A percentile compares a stretch with the other conserved stretches of the same genome.
Evolutionary conservation across 2,797 vertebrate genomes (phyloP).

Genomic region (Paedocypris micromegethes): DNA sequence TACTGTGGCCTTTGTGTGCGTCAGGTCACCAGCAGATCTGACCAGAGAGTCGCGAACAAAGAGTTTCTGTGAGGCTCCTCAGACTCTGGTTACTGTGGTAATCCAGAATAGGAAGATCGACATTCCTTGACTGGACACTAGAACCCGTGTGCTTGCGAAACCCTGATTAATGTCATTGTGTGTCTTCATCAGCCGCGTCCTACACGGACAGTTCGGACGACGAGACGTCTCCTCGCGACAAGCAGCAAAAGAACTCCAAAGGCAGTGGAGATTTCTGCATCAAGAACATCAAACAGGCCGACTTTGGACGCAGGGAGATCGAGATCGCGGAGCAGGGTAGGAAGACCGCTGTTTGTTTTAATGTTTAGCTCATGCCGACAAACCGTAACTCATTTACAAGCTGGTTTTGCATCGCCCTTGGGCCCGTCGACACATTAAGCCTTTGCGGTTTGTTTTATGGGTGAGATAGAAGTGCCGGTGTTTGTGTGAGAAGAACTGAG

Average conservation of each 20-base stretch:
- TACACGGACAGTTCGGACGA: conserved; percentile 98
- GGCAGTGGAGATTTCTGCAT: conserved; percentile 95
- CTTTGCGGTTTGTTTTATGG: background rate
- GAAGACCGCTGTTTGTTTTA: background rate
- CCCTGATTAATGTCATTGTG: background rate
- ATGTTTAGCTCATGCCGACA: background rate
- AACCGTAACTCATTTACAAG: conserved; percentile 9
- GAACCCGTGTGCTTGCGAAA: background rate
- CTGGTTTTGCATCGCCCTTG: background rate
- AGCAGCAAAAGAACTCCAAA: conserved; percentile 97
- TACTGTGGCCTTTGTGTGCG: background rate
- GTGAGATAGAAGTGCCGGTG: conserved; percentile 4
- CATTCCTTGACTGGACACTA: background rate
- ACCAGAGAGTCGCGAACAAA: conserved; percentile 9
- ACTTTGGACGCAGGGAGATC: conserved; percentile 94
- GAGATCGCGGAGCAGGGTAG: conserved; percentile 93
- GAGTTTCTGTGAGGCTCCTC: background rate
- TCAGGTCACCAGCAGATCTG: background rate
- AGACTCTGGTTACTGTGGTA: conserved; percentile 1
- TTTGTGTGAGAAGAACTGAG: conserved; percentile 11
- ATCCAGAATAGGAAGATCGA: background rate
- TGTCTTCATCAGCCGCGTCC: conserved; percentile 78
- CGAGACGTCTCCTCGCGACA: conserved; percentile 94
- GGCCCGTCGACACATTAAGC: background rate
- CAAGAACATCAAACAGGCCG: conserved; percentile 97